Evolutionary conservation across 2,113 vertebrate genomes (phyloP).

Genomic region (Actinemys pallida): DNA sequence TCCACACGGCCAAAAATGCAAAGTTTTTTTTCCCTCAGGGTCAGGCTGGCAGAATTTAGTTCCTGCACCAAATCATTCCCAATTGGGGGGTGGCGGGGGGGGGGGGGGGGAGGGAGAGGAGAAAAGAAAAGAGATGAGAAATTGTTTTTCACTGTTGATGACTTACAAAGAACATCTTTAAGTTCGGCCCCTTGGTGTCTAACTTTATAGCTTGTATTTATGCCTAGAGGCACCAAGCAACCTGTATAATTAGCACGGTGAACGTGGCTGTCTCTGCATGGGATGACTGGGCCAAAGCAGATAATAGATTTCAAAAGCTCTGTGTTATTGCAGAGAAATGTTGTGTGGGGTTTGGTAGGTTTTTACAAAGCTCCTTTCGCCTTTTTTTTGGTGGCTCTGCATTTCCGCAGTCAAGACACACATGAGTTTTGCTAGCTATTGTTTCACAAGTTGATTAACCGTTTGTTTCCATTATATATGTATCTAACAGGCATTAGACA

Average conservation of each 20-base stretch:
- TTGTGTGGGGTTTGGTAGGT: slow-evolving; percentile 33
- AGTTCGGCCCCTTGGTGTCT: slow-evolving; percentile 55
- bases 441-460: rapidly evolving
- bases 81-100: rapidly evolving
- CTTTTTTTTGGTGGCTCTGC: neutral
- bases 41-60: neutral
- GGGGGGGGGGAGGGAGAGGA: too few species aligned
- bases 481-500: neutral
- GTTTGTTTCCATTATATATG: rapidly evolving
- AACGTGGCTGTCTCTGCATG: neutral
- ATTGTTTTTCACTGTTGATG: neutral
- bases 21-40: neutral
- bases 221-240: slow-evolving; percentile 32
- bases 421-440: neutral
- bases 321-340: slow-evolving; percentile 9
- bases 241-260: slow-evolving; percentile 21
- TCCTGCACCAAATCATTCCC: rapidly evolving
- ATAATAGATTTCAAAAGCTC: slow-evolving; percentile 40
- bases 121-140: neutral
- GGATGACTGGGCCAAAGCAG: neutral
- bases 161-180: neutral
- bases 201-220: neutral
- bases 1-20: neutral
- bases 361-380: neutral
- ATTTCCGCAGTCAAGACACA: slow-evolving; percentile 22